phyloP scores from a whole-genome alignment of 2,113 vertebrate species.

The Camelus bactrianus region DNA sequence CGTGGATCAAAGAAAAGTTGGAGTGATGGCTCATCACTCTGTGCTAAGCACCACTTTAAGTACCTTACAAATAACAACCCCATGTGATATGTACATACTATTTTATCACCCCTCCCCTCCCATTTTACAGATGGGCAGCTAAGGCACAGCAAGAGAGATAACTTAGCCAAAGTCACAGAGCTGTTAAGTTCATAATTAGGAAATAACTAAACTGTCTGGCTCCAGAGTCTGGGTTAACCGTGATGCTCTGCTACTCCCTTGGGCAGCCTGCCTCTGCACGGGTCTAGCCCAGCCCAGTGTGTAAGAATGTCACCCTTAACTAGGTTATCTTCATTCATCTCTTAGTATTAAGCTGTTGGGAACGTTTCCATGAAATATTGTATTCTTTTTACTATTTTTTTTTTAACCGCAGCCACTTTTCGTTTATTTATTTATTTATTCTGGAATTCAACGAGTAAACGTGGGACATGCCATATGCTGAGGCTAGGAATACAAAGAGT shows the following conservation, averaged over 20 bases:
- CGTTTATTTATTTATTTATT: not conserved
- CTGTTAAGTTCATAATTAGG: not conserved
- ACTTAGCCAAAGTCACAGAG: not conserved
- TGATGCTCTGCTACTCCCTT: accelerated
- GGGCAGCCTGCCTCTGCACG: not conserved
- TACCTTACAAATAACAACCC: not conserved
- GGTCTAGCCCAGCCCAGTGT: not conserved
- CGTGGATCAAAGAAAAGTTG: not conserved
- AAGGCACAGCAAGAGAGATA: not conserved
- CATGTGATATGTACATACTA: not conserved
- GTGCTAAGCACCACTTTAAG: not conserved
- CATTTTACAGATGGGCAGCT: not conserved
- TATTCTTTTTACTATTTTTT: not conserved
- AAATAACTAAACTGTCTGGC: not conserved
- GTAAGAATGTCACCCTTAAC: accelerated
- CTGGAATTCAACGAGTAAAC: not conserved
- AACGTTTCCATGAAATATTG: not conserved
- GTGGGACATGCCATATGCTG: not conserved
- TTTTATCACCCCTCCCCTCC: not conserved
- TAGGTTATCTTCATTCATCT: not conserved
- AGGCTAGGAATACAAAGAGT: not conserved
- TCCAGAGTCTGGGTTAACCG: not conserved
- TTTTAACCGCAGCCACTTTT: not conserved
- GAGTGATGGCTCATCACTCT: not conserved
- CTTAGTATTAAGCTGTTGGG: not conserved